Evolutionary conservation across 2,888 invertebrate genomes (phyloP), one percentile per base, ranked within the genome.

Genomic region (Apamea anceps): DNA sequence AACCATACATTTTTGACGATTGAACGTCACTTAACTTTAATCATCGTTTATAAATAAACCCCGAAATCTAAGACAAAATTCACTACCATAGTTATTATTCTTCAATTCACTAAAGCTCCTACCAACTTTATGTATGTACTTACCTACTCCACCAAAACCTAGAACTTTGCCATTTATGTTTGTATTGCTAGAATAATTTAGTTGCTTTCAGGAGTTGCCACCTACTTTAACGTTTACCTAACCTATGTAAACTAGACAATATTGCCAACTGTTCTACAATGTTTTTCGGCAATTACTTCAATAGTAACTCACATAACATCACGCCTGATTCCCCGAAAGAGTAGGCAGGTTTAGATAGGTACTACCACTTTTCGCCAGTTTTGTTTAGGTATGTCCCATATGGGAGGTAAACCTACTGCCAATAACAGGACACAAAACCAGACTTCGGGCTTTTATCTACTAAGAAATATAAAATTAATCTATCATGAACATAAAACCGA

Each of bases 111-210:
- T 71, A 25, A 65, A 71, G 84, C 84, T 63, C 5, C 25, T 18
- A 54, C 42, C 42, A 48, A 65, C 63, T 28, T 68, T 51, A n/a
- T 12, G 42, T 51, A n/a, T 12, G 42, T 73, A 62, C 21, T 21
- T 54, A 63, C 57, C 32, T 42, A 63, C 57, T 82, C 28, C 48
- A 65, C 63, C 70, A 28, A 60, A 73, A 84, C 54, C 72, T 68
- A 63, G 54, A 82, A 82, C 70, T 82, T 82, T 54, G 25, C 54
- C 37, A 57, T 85, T 70, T 85, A 70, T 74, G 85, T 84, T 80
- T 80, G 85, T 74, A 85, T 62, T 80, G 70, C 54, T 62, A 74
- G 82, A 84, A 82, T 80, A 82, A 82, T 82, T 84, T 85, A 85
- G 85, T 70, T 65, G 80, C 60, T 70, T 60, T 66, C 62, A 71